These are phyloP conservation scores for Agonopterix arenella DNA, from an alignment of 2,888 invertebrate species.

Conservation along the genomic window DNA sequence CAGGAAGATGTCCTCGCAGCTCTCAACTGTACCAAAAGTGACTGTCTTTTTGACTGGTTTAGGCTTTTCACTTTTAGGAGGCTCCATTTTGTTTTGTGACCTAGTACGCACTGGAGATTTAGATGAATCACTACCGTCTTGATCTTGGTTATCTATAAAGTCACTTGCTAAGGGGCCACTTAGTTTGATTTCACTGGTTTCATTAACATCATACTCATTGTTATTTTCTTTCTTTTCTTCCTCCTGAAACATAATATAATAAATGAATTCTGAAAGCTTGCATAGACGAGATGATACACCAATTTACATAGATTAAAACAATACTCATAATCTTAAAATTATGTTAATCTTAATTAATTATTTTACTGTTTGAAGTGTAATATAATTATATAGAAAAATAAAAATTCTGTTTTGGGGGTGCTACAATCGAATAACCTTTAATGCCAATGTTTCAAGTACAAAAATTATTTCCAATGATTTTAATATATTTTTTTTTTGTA, in stretches of 20 bases:
- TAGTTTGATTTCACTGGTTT: constrained; percentile 41
- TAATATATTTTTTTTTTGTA: too few species aligned
- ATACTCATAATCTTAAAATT: too few species aligned
- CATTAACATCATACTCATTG: constrained; percentile 43
- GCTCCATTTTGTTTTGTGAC: constrained; percentile 73
- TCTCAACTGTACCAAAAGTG: constrained; percentile 79
- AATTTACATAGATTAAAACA: too few species aligned
- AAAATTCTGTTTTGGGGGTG: too few species aligned
- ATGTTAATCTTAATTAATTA: too few species aligned
- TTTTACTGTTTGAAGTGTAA: too few species aligned
- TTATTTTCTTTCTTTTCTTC: constrained; percentile 73
- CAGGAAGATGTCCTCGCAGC: constrained; percentile 77
- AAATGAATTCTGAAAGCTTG: too few species aligned
- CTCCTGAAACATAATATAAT: constrained; percentile 45
- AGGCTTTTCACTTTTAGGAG: constrained; percentile 56
- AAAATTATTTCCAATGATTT: too few species aligned
- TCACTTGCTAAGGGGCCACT: constrained; percentile 29
- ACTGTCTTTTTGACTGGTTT: constrained; percentile 79
- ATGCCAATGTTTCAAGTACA: too few species aligned
- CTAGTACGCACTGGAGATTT: constrained; percentile 67
- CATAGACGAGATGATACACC: too few species aligned
- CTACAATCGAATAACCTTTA: too few species aligned
- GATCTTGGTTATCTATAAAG: constrained; percentile 36
- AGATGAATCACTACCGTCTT: constrained; percentile 37
- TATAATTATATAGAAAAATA: too few species aligned